Base-by-base conservation (phyloP, 2,888 invertebrate species). In the Cantharis lateralis region DNA sequence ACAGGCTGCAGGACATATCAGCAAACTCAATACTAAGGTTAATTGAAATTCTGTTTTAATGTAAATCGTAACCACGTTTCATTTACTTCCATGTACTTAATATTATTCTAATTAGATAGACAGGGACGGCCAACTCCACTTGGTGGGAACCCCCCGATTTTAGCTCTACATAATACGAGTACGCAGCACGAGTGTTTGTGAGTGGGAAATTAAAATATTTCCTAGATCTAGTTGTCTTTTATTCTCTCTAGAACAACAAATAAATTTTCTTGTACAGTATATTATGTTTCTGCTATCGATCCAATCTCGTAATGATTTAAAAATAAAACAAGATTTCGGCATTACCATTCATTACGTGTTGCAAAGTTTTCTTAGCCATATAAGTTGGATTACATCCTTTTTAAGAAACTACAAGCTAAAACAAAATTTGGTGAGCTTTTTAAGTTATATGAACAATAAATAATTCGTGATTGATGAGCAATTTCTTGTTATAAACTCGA, bases 401-500 rank as follows among this genome's bases (percentile, higher is more conserved):
- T 48, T 48, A n/a, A n/a, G 48, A 48, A 48, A 48, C n/a, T 48
- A 48, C 7, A 32, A 32, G 32, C 13, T 32, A 13, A 32, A 32
- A n/a, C 32, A 48, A 48, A 48, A 48, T 48, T 48, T 48, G 5
- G 48, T n/a, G 48, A 9, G 48, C 48, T n/a, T 48, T 48, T 48
- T 48, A 13, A 48, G 48, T 48, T 48, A 48, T 48, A n/a, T 48
- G 48, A 48, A 48, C 48, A 48, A 48, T 48, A 48, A 48, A 48
- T 66, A 66, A 20, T 66, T 66, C 24, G 64, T 66, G 64, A 66
- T 66, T 66, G 64, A 66, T 66, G 64, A 66, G 64, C 16, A 20
- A n/a, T 66, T 66, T 66, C 64, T 66, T 66, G 64, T 2, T 20
- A 66, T 66, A 66, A 66, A 66, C 64, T 66, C 64, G 64, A 66